phyloP scores from a whole-genome alignment of 1,140 invertebrate species.

The Aphelenchoides besseyi region DNA sequence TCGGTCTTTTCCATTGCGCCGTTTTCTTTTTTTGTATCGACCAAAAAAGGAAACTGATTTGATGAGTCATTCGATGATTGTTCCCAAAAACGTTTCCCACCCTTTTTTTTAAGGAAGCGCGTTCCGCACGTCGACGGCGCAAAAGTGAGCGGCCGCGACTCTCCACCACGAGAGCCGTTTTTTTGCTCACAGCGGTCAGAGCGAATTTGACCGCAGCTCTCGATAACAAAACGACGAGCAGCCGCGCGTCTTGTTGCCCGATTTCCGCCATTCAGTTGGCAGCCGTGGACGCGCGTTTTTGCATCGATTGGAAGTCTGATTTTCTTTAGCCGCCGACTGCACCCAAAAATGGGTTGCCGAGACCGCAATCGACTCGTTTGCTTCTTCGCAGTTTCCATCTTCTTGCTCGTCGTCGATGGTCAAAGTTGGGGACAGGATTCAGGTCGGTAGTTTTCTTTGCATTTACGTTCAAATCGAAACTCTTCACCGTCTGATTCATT shows the following conservation, averaged over 20 bases:
- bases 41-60: too few species aligned
- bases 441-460: slow-evolving; percentile 19
- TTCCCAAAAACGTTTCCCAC: too few species aligned
- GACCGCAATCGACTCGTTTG: not conserved
- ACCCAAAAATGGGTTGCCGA: slow-evolving; percentile 15
- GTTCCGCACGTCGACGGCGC: too few species aligned
- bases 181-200: too few species aligned
- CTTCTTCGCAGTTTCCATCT: slow-evolving; percentile 11
- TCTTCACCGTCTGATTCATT: slow-evolving; percentile 7
- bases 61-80: too few species aligned
- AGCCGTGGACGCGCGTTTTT: not conserved
- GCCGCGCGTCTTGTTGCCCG: not conserved
- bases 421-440: slow-evolving; percentile 28
- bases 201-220: too few species aligned
- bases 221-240: too few species aligned
- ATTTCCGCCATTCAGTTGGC: not conserved
- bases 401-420: not conserved
- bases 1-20: too few species aligned
- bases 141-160: too few species aligned
- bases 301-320: slow-evolving; percentile 4
- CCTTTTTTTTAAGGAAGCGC: too few species aligned
- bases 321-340: slow-evolving; percentile 4
- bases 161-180: too few species aligned
- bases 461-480: not conserved
- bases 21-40: too few species aligned